phyloP scores from a whole-genome alignment of 2,113 vertebrate genomes.

The Oostethus manadensis region DNA sequence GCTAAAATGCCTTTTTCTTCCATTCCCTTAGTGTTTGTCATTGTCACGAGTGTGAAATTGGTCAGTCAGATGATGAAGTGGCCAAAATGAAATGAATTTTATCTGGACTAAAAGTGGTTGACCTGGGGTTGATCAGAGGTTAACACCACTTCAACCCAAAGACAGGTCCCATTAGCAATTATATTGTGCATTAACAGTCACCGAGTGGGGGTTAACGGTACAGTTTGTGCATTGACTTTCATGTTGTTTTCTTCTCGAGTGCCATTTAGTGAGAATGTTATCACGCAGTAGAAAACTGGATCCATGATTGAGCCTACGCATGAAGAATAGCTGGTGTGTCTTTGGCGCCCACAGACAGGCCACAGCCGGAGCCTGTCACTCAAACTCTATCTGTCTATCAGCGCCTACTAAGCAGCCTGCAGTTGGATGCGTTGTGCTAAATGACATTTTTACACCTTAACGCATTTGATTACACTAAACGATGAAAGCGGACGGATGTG shows the following conservation, averaged over 20 bases:
- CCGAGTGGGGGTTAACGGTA: slow-evolving; percentile 30
- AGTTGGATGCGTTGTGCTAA: slow-evolving; percentile 60
- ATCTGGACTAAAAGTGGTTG: slow-evolving; percentile 57
- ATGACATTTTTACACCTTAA: slow-evolving; percentile 74
- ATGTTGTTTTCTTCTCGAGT: slow-evolving; percentile 13
- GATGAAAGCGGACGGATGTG: slow-evolving; percentile 41
- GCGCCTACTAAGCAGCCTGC: slow-evolving; percentile 53
- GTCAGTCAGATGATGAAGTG: slow-evolving; percentile 67
- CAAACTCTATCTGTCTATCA: slow-evolving; percentile 56
- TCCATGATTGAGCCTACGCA: slow-evolving; percentile 28
- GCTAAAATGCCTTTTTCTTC: slow-evolving; percentile 4
- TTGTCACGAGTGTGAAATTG: slow-evolving; percentile 64
- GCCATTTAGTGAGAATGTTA: slow-evolving; percentile 8
- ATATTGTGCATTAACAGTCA: slow-evolving; percentile 63
- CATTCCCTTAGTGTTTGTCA: slow-evolving; percentile 36
- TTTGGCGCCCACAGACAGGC: slow-evolving; percentile 47
- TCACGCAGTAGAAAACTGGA: slow-evolving; percentile 16
- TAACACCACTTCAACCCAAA: slow-evolving; percentile 66
- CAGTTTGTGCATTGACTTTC: slow-evolving; percentile 30
- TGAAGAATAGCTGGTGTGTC: slow-evolving; percentile 41
- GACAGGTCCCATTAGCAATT: slow-evolving; percentile 69
- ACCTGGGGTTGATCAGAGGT: slow-evolving; percentile 67
- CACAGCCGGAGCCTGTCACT: slow-evolving; percentile 59
- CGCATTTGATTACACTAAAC: slow-evolving; percentile 63
- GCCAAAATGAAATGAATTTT: slow-evolving; percentile 67